Conservation (phyloP, 2,113 vertebrate genomes). For the Grallaria varia region DNA sequence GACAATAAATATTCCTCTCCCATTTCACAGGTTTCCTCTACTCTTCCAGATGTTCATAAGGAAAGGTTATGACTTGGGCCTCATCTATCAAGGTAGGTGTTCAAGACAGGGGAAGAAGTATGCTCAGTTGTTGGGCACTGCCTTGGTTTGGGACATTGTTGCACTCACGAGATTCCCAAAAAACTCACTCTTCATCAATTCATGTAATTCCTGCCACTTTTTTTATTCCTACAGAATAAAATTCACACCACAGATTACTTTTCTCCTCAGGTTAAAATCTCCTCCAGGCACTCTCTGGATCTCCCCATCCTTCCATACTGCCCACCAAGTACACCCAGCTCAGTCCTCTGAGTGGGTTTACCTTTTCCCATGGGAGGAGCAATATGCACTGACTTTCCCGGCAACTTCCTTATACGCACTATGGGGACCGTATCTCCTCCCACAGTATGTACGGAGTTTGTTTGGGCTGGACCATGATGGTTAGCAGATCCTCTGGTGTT, state of each 20-base stretch:
- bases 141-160: neutral
- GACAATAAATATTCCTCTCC: neutral
- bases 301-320: neutral
- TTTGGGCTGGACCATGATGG: neutral
- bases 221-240: neutral
- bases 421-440: neutral
- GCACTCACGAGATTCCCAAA: neutral
- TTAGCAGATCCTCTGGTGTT: neutral
- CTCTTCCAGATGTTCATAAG: neutral
- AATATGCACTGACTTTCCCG: neutral
- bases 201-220: neutral
- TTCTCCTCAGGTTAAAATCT: neutral
- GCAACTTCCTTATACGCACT: neutral
- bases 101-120: neutral
- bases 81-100: neutral
- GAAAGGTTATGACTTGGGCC: neutral
- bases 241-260: neutral
- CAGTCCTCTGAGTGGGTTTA: neutral
- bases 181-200: neutral
- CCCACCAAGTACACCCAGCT: neutral
- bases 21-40: neutral
- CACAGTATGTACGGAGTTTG: neutral
- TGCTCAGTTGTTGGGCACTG: neutral
- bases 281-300: neutral
- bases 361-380: neutral